Evolutionary conservation across 2,888 invertebrate genomes (phyloP).

Genomic region (Trissolcus brochymenae): DNA sequence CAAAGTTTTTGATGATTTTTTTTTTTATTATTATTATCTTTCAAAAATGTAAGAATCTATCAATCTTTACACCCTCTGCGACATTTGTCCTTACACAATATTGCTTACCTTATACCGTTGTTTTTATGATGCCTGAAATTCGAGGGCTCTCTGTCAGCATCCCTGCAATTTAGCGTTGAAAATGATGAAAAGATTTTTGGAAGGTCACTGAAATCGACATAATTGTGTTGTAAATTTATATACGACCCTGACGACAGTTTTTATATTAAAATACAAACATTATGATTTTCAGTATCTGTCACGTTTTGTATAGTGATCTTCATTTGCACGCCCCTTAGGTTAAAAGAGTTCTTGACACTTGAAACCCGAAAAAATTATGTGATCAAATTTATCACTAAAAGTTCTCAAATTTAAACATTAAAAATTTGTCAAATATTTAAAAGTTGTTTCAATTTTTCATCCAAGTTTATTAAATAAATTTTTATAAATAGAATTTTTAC

Average conservation of each 20-base stretch:
- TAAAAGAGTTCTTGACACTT: neutral
- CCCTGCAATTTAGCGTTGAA: conserved; percentile 20
- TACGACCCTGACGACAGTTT: conserved; percentile 13
- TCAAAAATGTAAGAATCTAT: neutral
- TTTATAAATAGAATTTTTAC: no score
- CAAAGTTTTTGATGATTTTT: no score
- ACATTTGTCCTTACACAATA: conserved; percentile 12
- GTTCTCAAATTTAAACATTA: neutral
- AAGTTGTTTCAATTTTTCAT: no score
- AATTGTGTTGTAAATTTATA: conserved; percentile 20
- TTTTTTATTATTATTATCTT: no score
- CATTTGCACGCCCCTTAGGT: neutral
- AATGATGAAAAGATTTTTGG: conserved; percentile 24
- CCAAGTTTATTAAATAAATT: neutral
- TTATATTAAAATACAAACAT: conserved; percentile 30
- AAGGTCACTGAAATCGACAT: conserved; percentile 15
- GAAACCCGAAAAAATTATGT: neutral
- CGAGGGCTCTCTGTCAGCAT: neutral
- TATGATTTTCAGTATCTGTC: conserved; percentile 16
- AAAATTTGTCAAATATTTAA: no score
- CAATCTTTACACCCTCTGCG: conserved; percentile 8
- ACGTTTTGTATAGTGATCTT: conserved; percentile 7
- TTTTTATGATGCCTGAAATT: conserved; percentile 6
- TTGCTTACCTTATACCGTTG: neutral
- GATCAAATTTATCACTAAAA: neutral